Evolutionary conservation across 2,797 vertebrate species (phyloP).

Genomic region (Acanthiza pusilla): DNA sequence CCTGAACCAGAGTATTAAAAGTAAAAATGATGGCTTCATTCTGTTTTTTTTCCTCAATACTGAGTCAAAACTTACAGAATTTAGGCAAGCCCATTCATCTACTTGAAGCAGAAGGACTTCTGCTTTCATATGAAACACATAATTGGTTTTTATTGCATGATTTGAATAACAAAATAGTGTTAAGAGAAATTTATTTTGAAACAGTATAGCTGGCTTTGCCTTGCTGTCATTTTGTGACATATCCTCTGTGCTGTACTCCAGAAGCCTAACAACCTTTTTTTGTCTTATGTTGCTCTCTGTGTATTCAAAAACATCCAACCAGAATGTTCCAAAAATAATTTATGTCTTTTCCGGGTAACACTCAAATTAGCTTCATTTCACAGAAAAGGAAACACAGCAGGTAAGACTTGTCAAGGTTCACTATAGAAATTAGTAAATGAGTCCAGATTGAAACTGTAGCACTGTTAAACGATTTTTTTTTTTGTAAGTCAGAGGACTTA

Average conservation of each 20-base stretch:
- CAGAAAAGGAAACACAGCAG: neutral
- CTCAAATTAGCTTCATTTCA: neutral
- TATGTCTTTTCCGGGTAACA: neutral
- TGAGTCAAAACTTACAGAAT: neutral
- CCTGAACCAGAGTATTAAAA: neutral
- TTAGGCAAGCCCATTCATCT: neutral
- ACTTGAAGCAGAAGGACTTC: neutral
- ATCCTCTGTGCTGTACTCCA: neutral
- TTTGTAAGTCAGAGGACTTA: neutral
- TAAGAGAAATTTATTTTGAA: constrained; percentile 1
- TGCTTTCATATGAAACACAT: neutral
- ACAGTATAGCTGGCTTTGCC: neutral
- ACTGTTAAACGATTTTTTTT: neutral
- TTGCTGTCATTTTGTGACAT: neutral
- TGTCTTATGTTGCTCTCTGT: neutral
- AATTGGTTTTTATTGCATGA: neutral
- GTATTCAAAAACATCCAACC: neutral
- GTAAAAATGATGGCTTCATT: constrained; percentile 8
- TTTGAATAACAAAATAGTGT: neutral
- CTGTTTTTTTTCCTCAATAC: neutral
- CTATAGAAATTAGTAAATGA: neutral
- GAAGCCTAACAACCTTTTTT: neutral
- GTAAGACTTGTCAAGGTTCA: neutral
- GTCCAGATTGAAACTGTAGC: neutral
- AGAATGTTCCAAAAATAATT: neutral